Conservation (phyloP, 2,113 vertebrate genomes). For the Sylvia atricapilla region DNA sequence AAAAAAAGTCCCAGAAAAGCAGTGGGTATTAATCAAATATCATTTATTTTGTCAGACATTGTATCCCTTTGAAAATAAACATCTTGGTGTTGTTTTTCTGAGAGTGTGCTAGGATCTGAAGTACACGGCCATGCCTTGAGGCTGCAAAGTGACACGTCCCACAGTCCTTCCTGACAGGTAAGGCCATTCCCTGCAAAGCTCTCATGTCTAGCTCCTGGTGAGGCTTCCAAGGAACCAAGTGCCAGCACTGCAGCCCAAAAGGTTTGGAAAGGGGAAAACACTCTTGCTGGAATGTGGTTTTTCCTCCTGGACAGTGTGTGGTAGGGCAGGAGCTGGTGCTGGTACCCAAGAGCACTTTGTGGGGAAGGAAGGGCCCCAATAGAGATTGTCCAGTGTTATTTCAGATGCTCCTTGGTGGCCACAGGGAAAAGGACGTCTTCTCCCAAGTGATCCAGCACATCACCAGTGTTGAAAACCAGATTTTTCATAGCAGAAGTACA, state of each 20-base stretch:
- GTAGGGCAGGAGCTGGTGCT: accelerated
- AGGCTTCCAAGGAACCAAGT: accelerated
- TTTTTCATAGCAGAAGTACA: not conserved
- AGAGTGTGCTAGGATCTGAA: not conserved
- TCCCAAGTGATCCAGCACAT: not conserved
- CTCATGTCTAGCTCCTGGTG: accelerated
- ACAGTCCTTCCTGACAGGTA: not conserved
- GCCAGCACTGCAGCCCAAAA: not conserved
- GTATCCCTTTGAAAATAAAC: constrained; percentile 60
- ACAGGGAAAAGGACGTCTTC: not conserved
- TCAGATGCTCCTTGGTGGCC: not conserved
- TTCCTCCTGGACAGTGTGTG: accelerated
- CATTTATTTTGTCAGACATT: constrained; percentile 47
- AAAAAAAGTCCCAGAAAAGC: not conserved
- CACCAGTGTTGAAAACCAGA: not conserved
- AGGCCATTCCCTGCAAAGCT: not conserved
- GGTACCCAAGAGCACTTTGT: accelerated
- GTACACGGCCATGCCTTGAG: not conserved
- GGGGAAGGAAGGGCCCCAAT: not conserved
- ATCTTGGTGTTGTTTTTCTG: constrained; percentile 43
- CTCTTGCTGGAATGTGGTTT: not conserved
- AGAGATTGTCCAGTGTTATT: not conserved
- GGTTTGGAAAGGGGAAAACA: not conserved
- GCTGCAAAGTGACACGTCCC: not conserved
- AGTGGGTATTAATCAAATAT: constrained; percentile 38